Evolutionary conservation across 2,113 vertebrate genomes (phyloP).

Genomic region (Grantiella picta): DNA sequence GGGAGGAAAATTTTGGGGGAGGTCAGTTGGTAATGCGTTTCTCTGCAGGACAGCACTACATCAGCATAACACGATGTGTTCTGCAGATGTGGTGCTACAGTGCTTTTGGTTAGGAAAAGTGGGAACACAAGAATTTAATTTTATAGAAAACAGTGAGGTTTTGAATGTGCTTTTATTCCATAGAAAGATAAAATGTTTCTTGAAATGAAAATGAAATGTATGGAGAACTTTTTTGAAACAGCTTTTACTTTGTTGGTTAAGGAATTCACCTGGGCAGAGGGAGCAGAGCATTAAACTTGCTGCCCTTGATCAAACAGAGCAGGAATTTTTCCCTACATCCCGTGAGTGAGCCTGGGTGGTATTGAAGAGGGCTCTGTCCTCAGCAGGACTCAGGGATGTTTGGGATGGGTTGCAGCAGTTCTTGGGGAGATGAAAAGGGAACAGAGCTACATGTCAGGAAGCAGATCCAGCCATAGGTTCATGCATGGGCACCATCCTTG

Average conservation of each 20-base stretch:
- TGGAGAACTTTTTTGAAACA: not conserved
- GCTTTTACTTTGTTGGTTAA: not conserved
- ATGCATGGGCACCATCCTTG: not conserved
- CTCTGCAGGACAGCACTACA: not conserved
- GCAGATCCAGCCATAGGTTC: not conserved
- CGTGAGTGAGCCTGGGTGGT: not conserved
- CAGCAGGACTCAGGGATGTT: not conserved
- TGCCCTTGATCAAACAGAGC: not conserved
- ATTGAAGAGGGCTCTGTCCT: not conserved
- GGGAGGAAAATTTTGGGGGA: not conserved
- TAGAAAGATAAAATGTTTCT: not conserved
- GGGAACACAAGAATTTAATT: not conserved
- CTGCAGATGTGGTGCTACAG: not conserved
- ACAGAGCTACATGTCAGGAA: fast-evolving
- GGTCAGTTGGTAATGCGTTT: not conserved
- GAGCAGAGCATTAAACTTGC: not conserved
- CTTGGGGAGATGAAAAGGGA: not conserved
- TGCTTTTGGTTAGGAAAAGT: not conserved
- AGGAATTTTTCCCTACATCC: not conserved
- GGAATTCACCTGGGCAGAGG: not conserved
- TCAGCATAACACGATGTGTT: not conserved
- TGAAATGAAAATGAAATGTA: not conserved
- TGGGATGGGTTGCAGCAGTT: not conserved
- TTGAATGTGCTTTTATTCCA: not conserved
- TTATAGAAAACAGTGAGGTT: not conserved